Percentiles rank a stretch among this genome's conserved stretches.
These are phyloP conservation scores for Apamea anceps DNA, from an alignment of 2,888 invertebrate species.

Conservation along the genomic window DNA sequence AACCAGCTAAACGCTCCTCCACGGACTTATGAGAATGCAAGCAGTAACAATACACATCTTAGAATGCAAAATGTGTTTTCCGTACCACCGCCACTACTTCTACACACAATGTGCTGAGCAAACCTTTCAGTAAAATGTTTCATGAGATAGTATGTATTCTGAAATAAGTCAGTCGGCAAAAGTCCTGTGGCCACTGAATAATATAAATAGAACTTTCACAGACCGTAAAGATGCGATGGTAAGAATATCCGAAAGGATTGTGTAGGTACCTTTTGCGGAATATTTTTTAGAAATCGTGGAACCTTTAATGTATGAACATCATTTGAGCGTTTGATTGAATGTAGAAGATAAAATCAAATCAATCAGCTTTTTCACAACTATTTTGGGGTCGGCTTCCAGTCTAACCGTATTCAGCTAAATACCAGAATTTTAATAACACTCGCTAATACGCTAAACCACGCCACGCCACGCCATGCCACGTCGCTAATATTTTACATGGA, in stretches of 20 bases:
- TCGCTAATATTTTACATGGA: too few relatives aligned
- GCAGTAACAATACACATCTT: constrained; percentile 37
- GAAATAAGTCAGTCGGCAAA: constrained; percentile 48
- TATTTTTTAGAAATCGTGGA: background rate
- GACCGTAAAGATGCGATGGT: background rate
- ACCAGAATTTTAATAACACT: too few relatives aligned
- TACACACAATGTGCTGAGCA: constrained; percentile 8
- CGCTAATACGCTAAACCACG: too few relatives aligned
- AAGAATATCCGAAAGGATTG: background rate
- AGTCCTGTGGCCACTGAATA: constrained; percentile 28
- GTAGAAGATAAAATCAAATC: background rate
- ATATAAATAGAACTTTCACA: constrained; percentile 38
- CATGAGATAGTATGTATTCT: constrained; percentile 17
- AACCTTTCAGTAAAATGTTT: constrained; percentile 35
- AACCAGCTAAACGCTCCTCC: constrained; percentile 1
- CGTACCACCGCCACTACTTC: background rate
- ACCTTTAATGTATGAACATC: background rate
- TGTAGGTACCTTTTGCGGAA: background rate
- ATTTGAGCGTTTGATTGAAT: background rate
- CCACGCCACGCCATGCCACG: too few relatives aligned
- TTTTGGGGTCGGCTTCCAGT: background rate
- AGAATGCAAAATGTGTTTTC: constrained; percentile 40
- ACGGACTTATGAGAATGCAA: background rate
- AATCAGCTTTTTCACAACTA: background rate
- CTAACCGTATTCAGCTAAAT: background rate